Evolutionary conservation across 2,888 invertebrate genomes (phyloP).

Genomic region (Lydus trimaculatus): DNA sequence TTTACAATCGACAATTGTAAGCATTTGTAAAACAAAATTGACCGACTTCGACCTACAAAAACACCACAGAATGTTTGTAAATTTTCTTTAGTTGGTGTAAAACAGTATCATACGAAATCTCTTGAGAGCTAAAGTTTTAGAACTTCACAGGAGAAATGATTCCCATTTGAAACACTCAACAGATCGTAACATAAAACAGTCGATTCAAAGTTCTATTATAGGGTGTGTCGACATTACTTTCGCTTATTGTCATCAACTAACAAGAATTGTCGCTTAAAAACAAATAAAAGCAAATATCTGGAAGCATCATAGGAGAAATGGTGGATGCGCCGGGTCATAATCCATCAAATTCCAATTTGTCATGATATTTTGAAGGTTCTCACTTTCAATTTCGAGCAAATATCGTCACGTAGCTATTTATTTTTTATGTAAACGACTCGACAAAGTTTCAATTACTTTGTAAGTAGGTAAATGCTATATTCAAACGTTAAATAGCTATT

Average conservation of each 20-base stretch:
- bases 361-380: no score
- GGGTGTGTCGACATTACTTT: background rate
- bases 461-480: background rate
- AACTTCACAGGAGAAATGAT: background rate
- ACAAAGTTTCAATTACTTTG: background rate
- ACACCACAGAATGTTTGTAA: background rate
- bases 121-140: background rate
- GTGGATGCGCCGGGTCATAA: background rate
- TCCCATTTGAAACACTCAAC: background rate
- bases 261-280: background rate
- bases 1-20: background rate
- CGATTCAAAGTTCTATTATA: background rate
- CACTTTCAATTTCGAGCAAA: background rate
- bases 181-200: background rate
- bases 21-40: no score
- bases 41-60: no score
- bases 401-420: background rate
- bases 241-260: background rate
- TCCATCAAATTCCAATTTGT: no score
- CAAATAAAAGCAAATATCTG: no score
- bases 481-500: no score
- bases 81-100: background rate
- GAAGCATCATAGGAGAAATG: no score
- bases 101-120: background rate
- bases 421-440: background rate